Base-by-base conservation (phyloP, 2,113 vertebrate species). In the Mustela lutreola region DNA sequence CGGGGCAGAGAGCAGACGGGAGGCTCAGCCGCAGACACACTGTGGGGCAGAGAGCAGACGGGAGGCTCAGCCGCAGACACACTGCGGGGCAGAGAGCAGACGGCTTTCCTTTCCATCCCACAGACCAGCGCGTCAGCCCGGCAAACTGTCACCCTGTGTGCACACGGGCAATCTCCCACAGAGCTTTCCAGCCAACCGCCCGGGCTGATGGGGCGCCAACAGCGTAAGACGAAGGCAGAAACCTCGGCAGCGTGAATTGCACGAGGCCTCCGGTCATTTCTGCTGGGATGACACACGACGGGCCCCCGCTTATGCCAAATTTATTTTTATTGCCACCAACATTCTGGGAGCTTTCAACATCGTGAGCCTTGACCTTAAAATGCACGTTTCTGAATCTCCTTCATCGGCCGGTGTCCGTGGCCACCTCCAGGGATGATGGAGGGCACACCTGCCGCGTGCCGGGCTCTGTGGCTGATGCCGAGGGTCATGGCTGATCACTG, bases 391-490 rank as follows among this genome's bases (percentile, higher is more conserved):
- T 14, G 36, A 67, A 12, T 58, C n/a, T 33, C 50, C 14, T 4
- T 22, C 14, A 28, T 36, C 15, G 1, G 28, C 36, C 3, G 15
- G 62, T 19, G 19, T 42, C 42, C 2, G n/a, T 3, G 7, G 6
- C 12, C 14, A 53, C 48, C 67, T 2, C 12, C 28, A 24, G 14
- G 15, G 21, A 75, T 11, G 24, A 81, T 3, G 24, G 1, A 22
- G 2, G 8, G 15, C 12, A 1, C 5, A 12, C 42, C 6, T 24
- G 45, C 9, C 0, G 11, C 16, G 4, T 2, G 42, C 45, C 15
- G 1, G 16, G 22, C 24, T 2, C 42, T 1, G 1, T 1, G 2
- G 42, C 8, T 1, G 11, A 62, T 8, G 45, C 33, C 6, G 1
- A n/a, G 53, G 53, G 7, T 2, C 1, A 2, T 24, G 39, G 73